Percentiles rank a stretch among this genome's conserved stretches.
Conservation (phyloP, 1,140 invertebrate genomes). For the Streblospio benedicti region DNA sequence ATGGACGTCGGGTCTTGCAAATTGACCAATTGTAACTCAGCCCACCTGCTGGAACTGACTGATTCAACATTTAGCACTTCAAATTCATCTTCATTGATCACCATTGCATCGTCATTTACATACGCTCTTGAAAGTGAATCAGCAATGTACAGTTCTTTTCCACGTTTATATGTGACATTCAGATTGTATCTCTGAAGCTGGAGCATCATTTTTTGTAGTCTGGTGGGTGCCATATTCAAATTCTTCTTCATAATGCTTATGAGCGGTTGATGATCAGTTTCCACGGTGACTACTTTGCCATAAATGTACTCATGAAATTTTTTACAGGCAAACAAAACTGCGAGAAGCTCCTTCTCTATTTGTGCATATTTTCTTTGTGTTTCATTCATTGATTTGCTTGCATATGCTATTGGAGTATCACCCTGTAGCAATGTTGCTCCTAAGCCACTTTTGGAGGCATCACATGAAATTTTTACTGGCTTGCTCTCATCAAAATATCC, state of each 20-base stretch:
- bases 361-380: conserved; percentile 47
- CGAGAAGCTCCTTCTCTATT: conserved; percentile 49
- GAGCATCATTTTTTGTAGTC: conserved; percentile 47
- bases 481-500: not conserved
- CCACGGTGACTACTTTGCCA: conserved; percentile 23
- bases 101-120: no score
- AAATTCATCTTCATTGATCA: no score
- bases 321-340: conserved; percentile 47
- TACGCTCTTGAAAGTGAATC: not conserved
- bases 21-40: no score
- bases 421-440: conserved; percentile 43
- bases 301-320: conserved; percentile 44
- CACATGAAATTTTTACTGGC: not conserved
- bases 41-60: no score
- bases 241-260: conserved; percentile 43
- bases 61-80: no score
- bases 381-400: conserved; percentile 40
- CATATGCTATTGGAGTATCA: conserved; percentile 44
- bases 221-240: conserved; percentile 35
- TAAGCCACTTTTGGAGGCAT: not conserved
- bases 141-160: not conserved
- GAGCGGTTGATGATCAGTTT: conserved; percentile 40
- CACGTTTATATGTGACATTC: conserved; percentile 7
- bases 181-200: conserved; percentile 45
- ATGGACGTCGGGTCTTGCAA: no score